A percentile compares a stretch with the other conserved stretches of the same genome.
phyloP scores from a whole-genome alignment of 2,113 vertebrate genomes.

The Columba janthina region DNA sequence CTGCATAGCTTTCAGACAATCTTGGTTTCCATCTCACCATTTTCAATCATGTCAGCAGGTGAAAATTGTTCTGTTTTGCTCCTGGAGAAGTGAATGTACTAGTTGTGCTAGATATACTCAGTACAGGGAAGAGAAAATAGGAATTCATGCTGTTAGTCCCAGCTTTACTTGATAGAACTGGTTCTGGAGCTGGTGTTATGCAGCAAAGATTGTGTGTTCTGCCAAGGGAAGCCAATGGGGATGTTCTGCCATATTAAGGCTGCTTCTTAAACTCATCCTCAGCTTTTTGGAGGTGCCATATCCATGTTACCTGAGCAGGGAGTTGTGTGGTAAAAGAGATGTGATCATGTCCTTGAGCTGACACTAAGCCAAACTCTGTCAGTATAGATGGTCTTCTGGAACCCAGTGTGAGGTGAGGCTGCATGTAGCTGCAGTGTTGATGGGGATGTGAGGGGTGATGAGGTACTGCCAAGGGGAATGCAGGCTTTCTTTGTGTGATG shows the following conservation, averaged over 20 bases:
- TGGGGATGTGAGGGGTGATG: rapidly evolving
- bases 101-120: not conserved
- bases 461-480: not conserved
- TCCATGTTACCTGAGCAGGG: not conserved
- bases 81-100: not conserved
- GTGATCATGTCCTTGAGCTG: not conserved
- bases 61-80: not conserved
- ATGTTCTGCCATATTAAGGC: not conserved
- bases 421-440: not conserved
- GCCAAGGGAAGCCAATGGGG: not conserved
- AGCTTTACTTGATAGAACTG: not conserved
- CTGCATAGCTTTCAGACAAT: not conserved
- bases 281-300: not conserved
- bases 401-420: not conserved
- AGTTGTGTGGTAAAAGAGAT: not conserved
- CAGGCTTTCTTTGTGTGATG: not conserved
- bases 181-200: not conserved
- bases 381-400: not conserved
- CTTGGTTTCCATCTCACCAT: not conserved
- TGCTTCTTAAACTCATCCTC: not conserved
- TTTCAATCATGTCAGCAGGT: not conserved
- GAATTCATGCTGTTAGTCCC: not conserved
- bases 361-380: not conserved
- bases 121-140: not conserved
- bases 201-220: not conserved